Percentiles rank a stretch among this genome's conserved stretches.
These are phyloP conservation scores for Ceryle rudis DNA, from an alignment of 2,797 vertebrate genomes.

Conservation along the genomic window DNA sequence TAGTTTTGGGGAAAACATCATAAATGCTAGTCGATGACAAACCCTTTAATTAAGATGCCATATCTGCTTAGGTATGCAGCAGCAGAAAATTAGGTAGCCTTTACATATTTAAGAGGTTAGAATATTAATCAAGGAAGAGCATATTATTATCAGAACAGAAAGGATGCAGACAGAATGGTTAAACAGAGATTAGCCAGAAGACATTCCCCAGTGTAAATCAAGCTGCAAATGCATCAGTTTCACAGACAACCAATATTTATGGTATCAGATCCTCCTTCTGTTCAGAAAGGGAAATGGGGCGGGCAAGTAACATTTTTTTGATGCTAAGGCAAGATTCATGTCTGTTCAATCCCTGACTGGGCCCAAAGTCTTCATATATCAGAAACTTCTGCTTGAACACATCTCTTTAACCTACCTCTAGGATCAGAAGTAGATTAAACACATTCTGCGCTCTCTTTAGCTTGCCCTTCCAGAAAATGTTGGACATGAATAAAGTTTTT, in stretches of 20 bases:
- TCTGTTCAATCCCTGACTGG: not conserved
- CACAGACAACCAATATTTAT: not conserved
- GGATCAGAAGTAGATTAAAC: not conserved
- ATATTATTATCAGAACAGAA: conserved; percentile 58
- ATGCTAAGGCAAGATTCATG: not conserved
- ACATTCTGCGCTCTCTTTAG: not conserved
- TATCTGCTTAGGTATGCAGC: conserved; percentile 46
- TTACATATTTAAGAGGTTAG: conserved; percentile 70
- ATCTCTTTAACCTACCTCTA: not conserved
- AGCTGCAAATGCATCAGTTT: not conserved
- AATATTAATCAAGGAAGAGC: conserved; percentile 62
- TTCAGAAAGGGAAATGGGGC: not conserved
- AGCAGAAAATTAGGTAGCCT: conserved; percentile 61
- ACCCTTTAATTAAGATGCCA: conserved; percentile 63
- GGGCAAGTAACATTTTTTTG: not conserved
- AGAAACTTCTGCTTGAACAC: not conserved
- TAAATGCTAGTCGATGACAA: conserved; percentile 53
- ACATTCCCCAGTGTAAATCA: not conserved
- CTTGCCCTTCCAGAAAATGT: not conserved
- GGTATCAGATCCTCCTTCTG: not conserved
- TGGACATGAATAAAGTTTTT: not conserved
- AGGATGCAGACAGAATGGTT: conserved; percentile 62
- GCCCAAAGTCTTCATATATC: not conserved
- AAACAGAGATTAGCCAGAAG: conserved; percentile 54
- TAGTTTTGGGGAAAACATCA: conserved; percentile 18